Base-by-base conservation (phyloP, 2,113 vertebrate genomes). In the Ascaphus truei region DNA sequence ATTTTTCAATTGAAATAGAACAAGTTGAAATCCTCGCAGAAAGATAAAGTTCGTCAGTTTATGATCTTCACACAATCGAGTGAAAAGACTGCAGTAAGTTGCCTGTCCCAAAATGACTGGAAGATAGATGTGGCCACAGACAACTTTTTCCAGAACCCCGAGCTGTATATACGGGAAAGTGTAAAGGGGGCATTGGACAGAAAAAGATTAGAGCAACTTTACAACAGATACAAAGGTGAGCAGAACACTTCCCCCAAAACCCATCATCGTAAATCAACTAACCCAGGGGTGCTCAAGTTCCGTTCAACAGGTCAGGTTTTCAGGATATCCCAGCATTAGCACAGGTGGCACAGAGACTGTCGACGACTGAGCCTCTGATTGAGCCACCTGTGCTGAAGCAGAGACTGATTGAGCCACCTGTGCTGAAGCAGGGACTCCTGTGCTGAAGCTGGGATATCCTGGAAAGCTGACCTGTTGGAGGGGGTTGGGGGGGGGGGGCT, bases 21-120 rank as follows among this genome's bases (percentile, higher is more conserved):
- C 96, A 99, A 99, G 93, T 92, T 99, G 95, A 98, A 98, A 92
- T 98, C 96, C 81, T 98, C 95, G 74, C 96, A 99, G 89, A 99
- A 99, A 92, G 97, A 99, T 93, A 99, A 99, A 94, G 94, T 99
- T 92, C 95, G 97, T 77, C 96, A 99, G 90, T 99, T 99, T 83
- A 97, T 98, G 92, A 94, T 98, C 87, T 99, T 99, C 90, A 99
- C 97, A 5, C 97, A 99, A 53, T 95, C 97, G 36, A 98, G 94
- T 75, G 96, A 98, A 86, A 99, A 97, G 88, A 99, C 95, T 62
- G 97, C 97, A 30, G 90, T 98, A 81, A 94, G 90, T 85, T 99
- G 95, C 83, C 85, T 99, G 57, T 94, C 94, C 72, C 97, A 98
- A 72, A 98, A 99, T 93, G 97, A 98, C 87, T 99, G 97, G 96